Conservation (phyloP, 2,797 vertebrate genomes). For the Falco rusticolus region DNA sequence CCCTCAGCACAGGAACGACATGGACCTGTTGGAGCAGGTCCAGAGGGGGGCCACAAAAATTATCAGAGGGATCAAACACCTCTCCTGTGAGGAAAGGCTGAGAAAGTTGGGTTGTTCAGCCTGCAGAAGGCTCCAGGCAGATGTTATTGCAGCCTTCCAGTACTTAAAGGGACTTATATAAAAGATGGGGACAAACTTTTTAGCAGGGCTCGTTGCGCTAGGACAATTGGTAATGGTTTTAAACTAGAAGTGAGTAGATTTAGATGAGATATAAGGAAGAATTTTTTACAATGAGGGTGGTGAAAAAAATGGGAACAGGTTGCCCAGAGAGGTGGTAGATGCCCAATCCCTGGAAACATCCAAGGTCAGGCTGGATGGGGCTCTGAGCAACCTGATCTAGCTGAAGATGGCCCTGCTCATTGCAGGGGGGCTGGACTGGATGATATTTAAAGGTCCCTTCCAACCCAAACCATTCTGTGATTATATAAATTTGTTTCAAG, state of each 20-base stretch:
- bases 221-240: background rate
- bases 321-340: background rate
- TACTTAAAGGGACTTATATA: background rate
- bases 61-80: background rate
- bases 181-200: background rate
- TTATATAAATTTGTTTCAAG: background rate
- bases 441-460: background rate
- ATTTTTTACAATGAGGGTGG: background rate
- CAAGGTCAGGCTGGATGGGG: background rate
- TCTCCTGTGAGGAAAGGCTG: background rate
- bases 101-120: background rate
- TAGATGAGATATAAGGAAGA: background rate
- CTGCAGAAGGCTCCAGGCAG: background rate
- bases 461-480: background rate
- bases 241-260: background rate
- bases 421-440: too few species aligned
- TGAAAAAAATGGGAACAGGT: background rate
- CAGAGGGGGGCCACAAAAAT: background rate
- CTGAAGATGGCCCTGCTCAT: background rate
- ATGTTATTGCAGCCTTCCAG: background rate
- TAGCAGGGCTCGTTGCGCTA: background rate
- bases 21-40: fast-evolving
- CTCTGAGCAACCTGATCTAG: background rate
- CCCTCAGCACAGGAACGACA: background rate
- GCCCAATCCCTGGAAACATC: fast-evolving